phyloP scores from a whole-genome alignment of 2,888 invertebrate species.

The Villa cingulata region DNA sequence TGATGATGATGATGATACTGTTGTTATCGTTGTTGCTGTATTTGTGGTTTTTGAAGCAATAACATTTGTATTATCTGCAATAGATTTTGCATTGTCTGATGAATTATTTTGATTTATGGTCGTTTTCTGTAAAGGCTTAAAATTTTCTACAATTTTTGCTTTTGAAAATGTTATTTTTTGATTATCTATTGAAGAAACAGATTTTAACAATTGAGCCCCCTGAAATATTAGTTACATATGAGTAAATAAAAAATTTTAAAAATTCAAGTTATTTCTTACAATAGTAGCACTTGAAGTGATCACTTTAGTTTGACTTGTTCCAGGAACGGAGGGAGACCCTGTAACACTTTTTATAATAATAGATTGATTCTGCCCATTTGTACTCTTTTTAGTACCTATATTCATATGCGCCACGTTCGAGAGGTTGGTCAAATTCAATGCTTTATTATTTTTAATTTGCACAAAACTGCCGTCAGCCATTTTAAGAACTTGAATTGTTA shows the following conservation, averaged over 20 bases:
- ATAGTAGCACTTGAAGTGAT: not conserved
- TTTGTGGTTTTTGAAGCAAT: slow-evolving; percentile 16
- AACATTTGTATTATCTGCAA: too few relatives aligned
- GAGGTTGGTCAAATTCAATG: slow-evolving; percentile 12
- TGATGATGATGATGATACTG: slow-evolving; percentile 4
- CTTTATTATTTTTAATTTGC: slow-evolving; percentile 18
- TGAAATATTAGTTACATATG: not conserved
- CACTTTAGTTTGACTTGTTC: not conserved
- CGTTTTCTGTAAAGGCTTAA: not conserved
- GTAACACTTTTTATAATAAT: slow-evolving; percentile 1
- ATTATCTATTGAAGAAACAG: not conserved
- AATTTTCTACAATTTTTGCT: too few relatives aligned
- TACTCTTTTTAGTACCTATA: not conserved
- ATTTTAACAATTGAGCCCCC: not conserved
- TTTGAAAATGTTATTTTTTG: not conserved
- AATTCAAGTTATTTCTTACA: not conserved
- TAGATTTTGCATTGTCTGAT: too few relatives aligned
- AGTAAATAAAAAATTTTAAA: too few relatives aligned
- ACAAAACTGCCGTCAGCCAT: slow-evolving; percentile 21
- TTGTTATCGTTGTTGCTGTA: not conserved
- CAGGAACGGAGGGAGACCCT: not conserved
- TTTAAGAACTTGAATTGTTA: slow-evolving; percentile 24
- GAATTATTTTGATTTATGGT: too few relatives aligned
- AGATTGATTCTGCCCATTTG: not conserved
- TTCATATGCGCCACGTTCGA: slow-evolving; percentile 2